Base-by-base conservation (phyloP, 1,140 invertebrate genomes). In the Drosophila santomea region DNA sequence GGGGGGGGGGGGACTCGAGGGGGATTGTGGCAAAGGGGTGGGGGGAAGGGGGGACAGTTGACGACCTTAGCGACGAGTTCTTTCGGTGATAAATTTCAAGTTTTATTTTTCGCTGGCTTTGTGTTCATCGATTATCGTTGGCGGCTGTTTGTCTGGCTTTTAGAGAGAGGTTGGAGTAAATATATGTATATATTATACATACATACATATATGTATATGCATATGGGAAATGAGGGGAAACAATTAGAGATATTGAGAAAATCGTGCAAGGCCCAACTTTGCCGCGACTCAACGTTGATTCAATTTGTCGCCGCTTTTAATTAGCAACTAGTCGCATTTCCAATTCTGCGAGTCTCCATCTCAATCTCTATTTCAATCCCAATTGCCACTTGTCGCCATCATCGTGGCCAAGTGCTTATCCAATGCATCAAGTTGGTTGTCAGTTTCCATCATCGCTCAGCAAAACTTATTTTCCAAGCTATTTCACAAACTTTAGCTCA, bases 31-130 rank as follows among this genome's bases (percentile, higher is more conserved):
- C 10, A 3, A 11, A 17, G 20, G 11, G 15, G 20, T 2, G 12
- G 43, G 7, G 7, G 15, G 1, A 2, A n/a, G 43, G 8, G 47
- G 47, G 23, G 28, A 62, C 60, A 62, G 25, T 62, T 23, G 60
- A 39, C 45, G 67, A 69, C 67, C 67, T 71, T 69, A 71, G 43
- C 48, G 51, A 71, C 64, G 67, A 71, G 67, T 71, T 71, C 64
- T 69, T 43, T 50, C 36, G 64, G 51, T 39, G 43, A 71, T 69
- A 71, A 69, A 71, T 57, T 69, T 69, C 48, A 69, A 69, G 67
- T 68, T 64, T 63, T 38, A 15, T 60, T 44, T 41, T 44, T 12
- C n/a, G 41, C 55, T 66, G 14, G 7, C 39, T 63, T 48, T 20
- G 36, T 17, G 35, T 57, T 57, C 47, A 48, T 71, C 64, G 67